These are phyloP conservation scores for Callionymus lyra DNA, from an alignment of 2,113 vertebrate genomes.

Conservation along the genomic window DNA sequence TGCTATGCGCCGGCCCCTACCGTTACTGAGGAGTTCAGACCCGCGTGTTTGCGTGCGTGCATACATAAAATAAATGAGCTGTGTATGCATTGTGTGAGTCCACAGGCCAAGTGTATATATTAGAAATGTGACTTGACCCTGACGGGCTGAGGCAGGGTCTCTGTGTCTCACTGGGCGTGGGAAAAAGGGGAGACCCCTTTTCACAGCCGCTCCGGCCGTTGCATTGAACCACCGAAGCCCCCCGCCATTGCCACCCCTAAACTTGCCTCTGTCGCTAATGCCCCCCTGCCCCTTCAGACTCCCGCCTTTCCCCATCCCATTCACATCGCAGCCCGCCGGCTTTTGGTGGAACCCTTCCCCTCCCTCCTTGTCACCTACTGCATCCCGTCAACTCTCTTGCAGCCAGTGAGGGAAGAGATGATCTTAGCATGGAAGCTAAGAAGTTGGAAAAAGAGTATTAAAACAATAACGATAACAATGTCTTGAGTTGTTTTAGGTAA, in stretches of 20 bases:
- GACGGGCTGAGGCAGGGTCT: slow-evolving; percentile 68
- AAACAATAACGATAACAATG: too few species aligned
- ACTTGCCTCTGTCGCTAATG: slow-evolving; percentile 29
- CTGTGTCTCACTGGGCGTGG: slow-evolving; percentile 75
- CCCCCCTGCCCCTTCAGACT: slow-evolving; percentile 19
- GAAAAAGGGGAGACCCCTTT: slow-evolving; percentile 87
- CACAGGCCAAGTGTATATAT: slow-evolving; percentile 74
- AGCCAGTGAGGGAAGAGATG: too few species aligned
- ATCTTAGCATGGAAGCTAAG: too few species aligned
- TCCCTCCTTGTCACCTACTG: slow-evolving; percentile 46
- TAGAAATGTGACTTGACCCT: slow-evolving; percentile 81
- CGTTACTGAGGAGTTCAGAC: slow-evolving; percentile 24
- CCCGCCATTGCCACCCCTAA: slow-evolving; percentile 37
- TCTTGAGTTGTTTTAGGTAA: too few species aligned
- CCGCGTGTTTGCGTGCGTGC: slow-evolving; percentile 58
- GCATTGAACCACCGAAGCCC: slow-evolving; percentile 78
- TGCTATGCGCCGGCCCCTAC: slow-evolving; percentile 17
- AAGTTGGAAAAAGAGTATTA: too few species aligned
- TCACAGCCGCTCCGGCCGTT: slow-evolving; percentile 82
- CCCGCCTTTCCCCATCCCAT: slow-evolving; percentile 44
- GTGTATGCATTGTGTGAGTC: slow-evolving; percentile 68
- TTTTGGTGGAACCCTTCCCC: slow-evolving; percentile 46
- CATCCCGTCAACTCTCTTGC: slow-evolving; percentile 20
- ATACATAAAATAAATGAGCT: slow-evolving; percentile 72
- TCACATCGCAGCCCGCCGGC: slow-evolving; percentile 51